Evolutionary conservation across 2,888 invertebrate genomes (phyloP), one percentile per base, ranked within the genome.

Genomic region (Stenodema calcarata): DNA sequence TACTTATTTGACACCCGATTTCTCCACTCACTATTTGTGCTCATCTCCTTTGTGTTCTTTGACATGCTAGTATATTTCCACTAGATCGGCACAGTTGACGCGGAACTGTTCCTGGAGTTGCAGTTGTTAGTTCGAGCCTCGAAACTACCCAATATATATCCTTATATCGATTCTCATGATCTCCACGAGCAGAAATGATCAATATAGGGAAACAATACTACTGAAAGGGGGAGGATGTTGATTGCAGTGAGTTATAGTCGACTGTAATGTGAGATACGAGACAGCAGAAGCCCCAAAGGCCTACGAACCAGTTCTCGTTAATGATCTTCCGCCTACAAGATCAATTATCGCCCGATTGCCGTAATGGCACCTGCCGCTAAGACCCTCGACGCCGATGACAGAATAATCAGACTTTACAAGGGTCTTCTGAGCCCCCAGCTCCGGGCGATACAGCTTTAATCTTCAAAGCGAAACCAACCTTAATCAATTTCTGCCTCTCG

Each of bases 281-380:
- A 44, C 62, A 23, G 27, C 3, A 23, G 44, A 42, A 42, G 73
- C 73, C 73, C 78, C 78, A 11, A 23, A 78, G 78, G 78, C 44
- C 41, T 35, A 11, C n/a, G 78, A 78, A 44, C 78, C 44, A 78
- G 78, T 78, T 78, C 78, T 62, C 78, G 23, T 78, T 78, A 78
- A 78, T 78, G 78, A 78, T 78, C 78, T 44, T 14, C 78, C 44
- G 78, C 78, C 78, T 78, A 78, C 78, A 78, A 78, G 78, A 78
- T 78, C 78, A 78, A 78, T 78, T 78, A 78, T 78, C 78, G 47
- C 78, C 78, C 78, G 78, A 78, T 78, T 78, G 78, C 78, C 78
- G 78, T 78, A 78, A 78, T 78, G 78, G 78, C 78, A 78, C 78
- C 78, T 78, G 78, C 78, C 78, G 35, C 42, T 41, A 78, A 42